A percentile compares a stretch with the other conserved stretches of the same genome.
phyloP scores from a whole-genome alignment of 2,888 invertebrate genomes.

The Mesopsocus fuscifrons region DNA sequence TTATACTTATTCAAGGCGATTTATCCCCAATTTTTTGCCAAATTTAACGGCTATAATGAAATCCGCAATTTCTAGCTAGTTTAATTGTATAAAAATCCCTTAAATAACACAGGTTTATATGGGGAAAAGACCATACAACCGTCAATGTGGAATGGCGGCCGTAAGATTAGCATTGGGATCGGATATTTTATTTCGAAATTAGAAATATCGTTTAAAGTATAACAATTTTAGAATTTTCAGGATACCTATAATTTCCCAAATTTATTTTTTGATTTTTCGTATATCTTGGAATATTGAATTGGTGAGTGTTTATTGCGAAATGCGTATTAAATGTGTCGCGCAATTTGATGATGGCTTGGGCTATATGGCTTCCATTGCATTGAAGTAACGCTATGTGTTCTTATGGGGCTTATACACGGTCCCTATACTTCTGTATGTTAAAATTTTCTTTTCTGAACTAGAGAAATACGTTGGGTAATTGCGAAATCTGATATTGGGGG shows the following conservation, averaged over 20 bases:
- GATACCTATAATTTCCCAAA: slow-evolving; percentile 15
- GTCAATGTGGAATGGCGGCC: slow-evolving; percentile 31
- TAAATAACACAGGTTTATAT: not conserved
- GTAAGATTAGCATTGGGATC: slow-evolving; percentile 30
- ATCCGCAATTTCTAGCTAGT: no score
- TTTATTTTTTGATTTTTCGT: slow-evolving; percentile 21
- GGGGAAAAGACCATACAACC: slow-evolving; percentile 22
- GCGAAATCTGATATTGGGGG: slow-evolving; percentile 1
- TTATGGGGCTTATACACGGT: slow-evolving; percentile 16
- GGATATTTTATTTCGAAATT: slow-evolving; percentile 4
- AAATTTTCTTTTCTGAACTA: slow-evolving; percentile 11
- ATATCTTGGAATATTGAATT: slow-evolving; percentile 21
- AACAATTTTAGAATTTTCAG: slow-evolving; percentile 19
- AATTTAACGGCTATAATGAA: no score
- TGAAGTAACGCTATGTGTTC: slow-evolving; percentile 18
- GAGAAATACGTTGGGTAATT: slow-evolving; percentile 7
- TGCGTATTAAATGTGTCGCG: no score
- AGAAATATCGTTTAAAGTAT: slow-evolving; percentile 16
- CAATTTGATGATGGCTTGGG: not conserved
- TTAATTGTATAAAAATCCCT: slow-evolving; percentile 18
- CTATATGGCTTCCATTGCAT: slow-evolving; percentile 28
- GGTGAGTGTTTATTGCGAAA: no score
- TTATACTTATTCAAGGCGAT: no score
- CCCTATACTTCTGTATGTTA: slow-evolving; percentile 15
- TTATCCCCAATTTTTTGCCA: no score